Percentiles rank a stretch among this genome's conserved stretches.
Evolutionary conservation across 2,888 invertebrate species (phyloP).

Genomic region (Drosophila incognita): DNA sequence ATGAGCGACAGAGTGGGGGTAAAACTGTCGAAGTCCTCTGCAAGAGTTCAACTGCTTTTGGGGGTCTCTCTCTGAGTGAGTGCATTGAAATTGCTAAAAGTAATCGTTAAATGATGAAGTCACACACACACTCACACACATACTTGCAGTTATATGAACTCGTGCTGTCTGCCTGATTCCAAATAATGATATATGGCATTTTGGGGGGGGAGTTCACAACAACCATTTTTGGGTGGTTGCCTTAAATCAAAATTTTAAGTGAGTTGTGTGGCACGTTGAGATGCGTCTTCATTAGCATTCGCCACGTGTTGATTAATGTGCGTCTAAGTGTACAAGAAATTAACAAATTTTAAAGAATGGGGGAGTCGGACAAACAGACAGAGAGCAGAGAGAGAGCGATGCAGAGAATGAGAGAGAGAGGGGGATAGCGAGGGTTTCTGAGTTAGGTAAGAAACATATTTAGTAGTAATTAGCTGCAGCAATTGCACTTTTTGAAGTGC

Average conservation of each 20-base stretch:
- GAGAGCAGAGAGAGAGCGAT: not conserved
- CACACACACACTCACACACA: slow-evolving; percentile 16
- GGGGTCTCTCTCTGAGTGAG: slow-evolving; percentile 40
- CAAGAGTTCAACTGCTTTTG: slow-evolving; percentile 7
- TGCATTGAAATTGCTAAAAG: slow-evolving; percentile 78
- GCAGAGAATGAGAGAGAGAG: not conserved
- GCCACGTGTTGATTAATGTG: slow-evolving; percentile 63
- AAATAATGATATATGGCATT: slow-evolving; percentile 71
- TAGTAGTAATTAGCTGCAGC: slow-evolving; percentile 72
- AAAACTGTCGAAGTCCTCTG: slow-evolving; percentile 1
- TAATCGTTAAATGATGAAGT: slow-evolving; percentile 80
- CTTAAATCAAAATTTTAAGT: slow-evolving; percentile 68
- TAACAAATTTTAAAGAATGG: slow-evolving; percentile 18
- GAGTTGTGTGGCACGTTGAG: slow-evolving; percentile 28
- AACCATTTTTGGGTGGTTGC: slow-evolving; percentile 67
- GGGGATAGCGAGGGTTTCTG: not conserved
- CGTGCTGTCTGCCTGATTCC: slow-evolving; percentile 38
- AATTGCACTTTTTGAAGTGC: slow-evolving; percentile 74
- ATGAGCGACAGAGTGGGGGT: not conserved
- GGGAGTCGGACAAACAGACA: not conserved
- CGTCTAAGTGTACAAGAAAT: slow-evolving; percentile 35
- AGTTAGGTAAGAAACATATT: slow-evolving; percentile 47
- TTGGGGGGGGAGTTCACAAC: slow-evolving; percentile 33
- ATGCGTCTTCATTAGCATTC: slow-evolving; percentile 59
- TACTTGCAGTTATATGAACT: slow-evolving; percentile 39